These are phyloP conservation scores for Augochlorella aurata DNA, from an alignment of 2,888 invertebrate genomes.

Conservation along the genomic window DNA sequence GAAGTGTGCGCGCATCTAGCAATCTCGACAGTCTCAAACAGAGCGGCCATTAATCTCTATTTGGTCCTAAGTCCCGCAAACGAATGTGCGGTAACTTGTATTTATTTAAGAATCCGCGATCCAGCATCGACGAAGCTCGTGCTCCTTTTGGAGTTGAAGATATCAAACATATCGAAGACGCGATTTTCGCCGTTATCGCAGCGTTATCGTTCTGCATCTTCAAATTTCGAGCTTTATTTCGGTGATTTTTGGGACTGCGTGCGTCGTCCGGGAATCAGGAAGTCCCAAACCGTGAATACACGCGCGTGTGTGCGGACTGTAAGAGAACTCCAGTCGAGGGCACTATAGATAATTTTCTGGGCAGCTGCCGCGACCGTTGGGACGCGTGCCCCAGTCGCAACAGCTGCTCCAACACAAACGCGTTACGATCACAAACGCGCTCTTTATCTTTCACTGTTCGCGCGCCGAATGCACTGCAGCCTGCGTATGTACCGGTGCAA, in stretches of 20 bases:
- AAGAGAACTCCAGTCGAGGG: constrained; percentile 65
- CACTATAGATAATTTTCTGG: constrained; percentile 72
- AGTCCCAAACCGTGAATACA: background rate
- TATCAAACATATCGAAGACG: too few species aligned
- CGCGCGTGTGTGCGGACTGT: background rate
- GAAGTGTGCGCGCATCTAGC: too few species aligned
- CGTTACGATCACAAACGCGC: constrained; percentile 55
- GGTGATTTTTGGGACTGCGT: background rate
- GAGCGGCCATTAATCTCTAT: too few species aligned
- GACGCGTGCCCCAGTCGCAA: constrained; percentile 78
- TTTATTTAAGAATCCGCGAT: too few species aligned
- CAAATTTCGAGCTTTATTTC: background rate
- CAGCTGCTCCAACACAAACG: constrained; percentile 74
- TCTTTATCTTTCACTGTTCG: constrained; percentile 58
- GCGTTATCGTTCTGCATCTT: too few species aligned
- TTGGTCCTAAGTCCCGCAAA: too few species aligned
- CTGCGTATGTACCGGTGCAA: constrained; percentile 23
- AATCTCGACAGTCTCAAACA: too few species aligned
- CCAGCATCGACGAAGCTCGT: too few species aligned
- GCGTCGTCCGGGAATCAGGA: background rate
- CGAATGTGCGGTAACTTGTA: too few species aligned
- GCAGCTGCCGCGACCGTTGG: constrained; percentile 80
- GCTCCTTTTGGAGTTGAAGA: too few species aligned
- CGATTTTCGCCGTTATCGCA: too few species aligned
- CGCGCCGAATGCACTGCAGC: constrained; percentile 38